These are phyloP conservation scores for Melanotus villosus DNA, from an alignment of 2,888 invertebrate genomes.

Conservation along the genomic window DNA sequence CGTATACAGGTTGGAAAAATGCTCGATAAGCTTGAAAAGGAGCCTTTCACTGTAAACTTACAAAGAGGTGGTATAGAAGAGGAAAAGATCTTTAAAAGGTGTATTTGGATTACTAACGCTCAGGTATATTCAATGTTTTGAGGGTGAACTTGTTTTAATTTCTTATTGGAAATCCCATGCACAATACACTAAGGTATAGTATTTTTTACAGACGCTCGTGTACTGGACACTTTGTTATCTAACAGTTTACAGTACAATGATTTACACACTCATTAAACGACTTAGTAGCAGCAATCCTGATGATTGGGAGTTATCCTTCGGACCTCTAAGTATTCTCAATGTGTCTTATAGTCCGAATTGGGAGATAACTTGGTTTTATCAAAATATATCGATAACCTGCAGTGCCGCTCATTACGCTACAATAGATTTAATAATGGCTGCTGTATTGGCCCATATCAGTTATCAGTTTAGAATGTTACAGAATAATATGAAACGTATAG, in stretches of 20 bases:
- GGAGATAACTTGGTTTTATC: neutral
- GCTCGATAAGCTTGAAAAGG: neutral
- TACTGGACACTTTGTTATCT: too few relatives aligned
- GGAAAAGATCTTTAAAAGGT: neutral
- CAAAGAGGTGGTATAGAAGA: neutral
- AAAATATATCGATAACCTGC: neutral
- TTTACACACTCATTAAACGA: neutral
- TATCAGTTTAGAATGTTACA: too few relatives aligned
- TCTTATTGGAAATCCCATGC: too few relatives aligned
- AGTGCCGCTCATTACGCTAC: neutral
- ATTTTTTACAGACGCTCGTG: too few relatives aligned
- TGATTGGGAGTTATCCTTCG: neutral
- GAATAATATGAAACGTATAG: too few relatives aligned
- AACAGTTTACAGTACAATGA: too few relatives aligned
- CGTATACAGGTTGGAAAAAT: neutral
- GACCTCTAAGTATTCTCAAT: neutral
- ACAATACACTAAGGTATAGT: too few relatives aligned
- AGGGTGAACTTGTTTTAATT: too few relatives aligned
- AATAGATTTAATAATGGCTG: too few relatives aligned
- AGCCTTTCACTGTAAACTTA: neutral
- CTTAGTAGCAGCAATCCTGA: neutral
- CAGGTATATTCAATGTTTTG: conserved; percentile 6
- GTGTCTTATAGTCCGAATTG: neutral
- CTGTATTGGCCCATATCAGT: neutral
- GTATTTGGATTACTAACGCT: neutral